Percentiles rank a stretch among this genome's conserved stretches.
Evolutionary conservation across 2,888 invertebrate species (phyloP).

Genomic region (Deilephila porcellus): DNA sequence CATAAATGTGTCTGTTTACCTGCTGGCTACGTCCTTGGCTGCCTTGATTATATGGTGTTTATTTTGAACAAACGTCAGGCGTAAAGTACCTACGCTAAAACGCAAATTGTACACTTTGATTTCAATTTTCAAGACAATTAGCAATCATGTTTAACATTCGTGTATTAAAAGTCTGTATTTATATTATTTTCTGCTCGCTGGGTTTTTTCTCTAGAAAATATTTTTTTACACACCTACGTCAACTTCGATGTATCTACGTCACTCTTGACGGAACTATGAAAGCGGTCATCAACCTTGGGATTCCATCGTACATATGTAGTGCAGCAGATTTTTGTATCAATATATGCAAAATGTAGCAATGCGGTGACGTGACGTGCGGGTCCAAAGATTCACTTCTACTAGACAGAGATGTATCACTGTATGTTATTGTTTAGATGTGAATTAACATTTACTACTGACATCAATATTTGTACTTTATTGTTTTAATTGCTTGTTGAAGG

Average conservation of each 20-base stretch:
- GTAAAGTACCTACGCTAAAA: not conserved
- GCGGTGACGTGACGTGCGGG: no score
- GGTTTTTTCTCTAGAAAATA: not conserved
- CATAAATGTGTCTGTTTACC: slow-evolving; percentile 39
- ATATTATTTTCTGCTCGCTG: not conserved
- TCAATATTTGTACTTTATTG: no score
- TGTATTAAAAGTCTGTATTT: not conserved
- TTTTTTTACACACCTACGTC: not conserved
- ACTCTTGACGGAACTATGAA: not conserved
- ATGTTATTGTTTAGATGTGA: no score
- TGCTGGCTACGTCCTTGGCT: slow-evolving; percentile 41
- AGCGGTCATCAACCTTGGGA: not conserved
- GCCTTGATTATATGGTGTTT: slow-evolving; percentile 37
- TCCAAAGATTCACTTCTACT: no score
- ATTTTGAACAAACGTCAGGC: slow-evolving; percentile 8
- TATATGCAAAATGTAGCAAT: no score
- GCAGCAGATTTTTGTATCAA: not conserved
- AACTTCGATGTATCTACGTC: not conserved
- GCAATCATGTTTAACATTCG: not conserved
- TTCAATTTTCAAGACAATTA: not conserved
- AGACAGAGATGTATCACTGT: no score
- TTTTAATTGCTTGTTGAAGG: not conserved
- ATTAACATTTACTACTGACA: no score
- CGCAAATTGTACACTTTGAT: not conserved
- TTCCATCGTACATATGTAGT: not conserved